Percentiles rank a stretch among this genome's conserved stretches.
These are phyloP conservation scores for Holacanthella duospinosa DNA, from an alignment of 2,888 invertebrate species.

Conservation along the genomic window DNA sequence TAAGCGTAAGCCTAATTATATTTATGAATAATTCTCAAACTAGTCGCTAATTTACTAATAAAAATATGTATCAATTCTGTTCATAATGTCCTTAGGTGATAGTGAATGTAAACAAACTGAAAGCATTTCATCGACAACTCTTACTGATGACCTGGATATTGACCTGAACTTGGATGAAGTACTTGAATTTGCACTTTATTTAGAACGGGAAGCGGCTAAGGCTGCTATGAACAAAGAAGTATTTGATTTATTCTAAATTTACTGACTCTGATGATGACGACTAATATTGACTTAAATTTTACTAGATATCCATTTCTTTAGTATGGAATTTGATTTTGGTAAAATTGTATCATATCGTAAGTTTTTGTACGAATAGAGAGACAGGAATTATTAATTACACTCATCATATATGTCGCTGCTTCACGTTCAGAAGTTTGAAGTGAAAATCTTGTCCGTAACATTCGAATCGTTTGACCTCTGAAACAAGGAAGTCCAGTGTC, in stretches of 20 bases:
- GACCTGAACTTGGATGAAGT: neutral
- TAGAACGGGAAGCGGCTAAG: neutral
- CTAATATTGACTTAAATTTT: neutral
- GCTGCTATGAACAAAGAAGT: neutral
- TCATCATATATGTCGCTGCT: conserved; percentile 87
- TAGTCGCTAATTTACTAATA: too few relatives aligned
- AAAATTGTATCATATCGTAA: conserved; percentile 98
- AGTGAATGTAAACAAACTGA: too few relatives aligned
- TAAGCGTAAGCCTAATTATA: too few relatives aligned
- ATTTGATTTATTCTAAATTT: neutral
- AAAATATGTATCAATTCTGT: too few relatives aligned
- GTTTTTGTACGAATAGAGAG: conserved; percentile 91
- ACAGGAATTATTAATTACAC: conserved; percentile 86
- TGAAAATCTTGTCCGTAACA: conserved; percentile 80
- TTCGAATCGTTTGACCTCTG: conserved; percentile 93
- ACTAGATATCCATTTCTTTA: conserved; percentile 41
- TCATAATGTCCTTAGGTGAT: too few relatives aligned
- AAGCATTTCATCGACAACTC: too few relatives aligned
- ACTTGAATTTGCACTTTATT: neutral
- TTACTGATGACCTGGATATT: too few relatives aligned
- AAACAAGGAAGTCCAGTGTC: conserved; percentile 98
- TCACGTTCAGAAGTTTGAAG: conserved; percentile 84
- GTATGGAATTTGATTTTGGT: conserved; percentile 98
- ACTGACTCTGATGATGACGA: too few relatives aligned
- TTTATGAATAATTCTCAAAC: too few relatives aligned